Evolutionary conservation across 2,113 vertebrate species (phyloP).

Genomic region (Anhinga rufa): DNA sequence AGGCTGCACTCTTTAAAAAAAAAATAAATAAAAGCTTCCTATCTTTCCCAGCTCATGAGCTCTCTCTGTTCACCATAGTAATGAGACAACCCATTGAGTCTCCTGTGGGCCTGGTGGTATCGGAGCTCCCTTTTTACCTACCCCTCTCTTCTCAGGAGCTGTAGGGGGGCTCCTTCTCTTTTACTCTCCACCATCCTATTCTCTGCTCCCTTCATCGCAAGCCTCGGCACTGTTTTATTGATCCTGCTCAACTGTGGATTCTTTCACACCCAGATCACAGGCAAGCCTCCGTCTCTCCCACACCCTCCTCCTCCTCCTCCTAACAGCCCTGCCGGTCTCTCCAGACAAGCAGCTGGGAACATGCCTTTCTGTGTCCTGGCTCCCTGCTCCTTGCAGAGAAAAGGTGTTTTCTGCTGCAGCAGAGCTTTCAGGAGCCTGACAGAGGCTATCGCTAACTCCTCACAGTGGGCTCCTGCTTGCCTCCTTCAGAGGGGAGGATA

Average conservation of each 20-base stretch:
- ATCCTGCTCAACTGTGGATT: slow-evolving; percentile 33
- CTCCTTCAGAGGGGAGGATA: background rate
- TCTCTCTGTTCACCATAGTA: slow-evolving; percentile 62
- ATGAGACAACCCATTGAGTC: slow-evolving; percentile 68
- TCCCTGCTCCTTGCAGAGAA: background rate
- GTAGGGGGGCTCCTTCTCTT: slow-evolving; percentile 57
- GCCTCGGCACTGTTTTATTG: slow-evolving; percentile 33
- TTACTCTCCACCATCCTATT: slow-evolving; percentile 45
- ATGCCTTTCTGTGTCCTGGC: background rate
- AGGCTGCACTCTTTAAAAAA: slow-evolving; percentile 42
- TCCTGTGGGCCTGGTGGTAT: slow-evolving; percentile 59
- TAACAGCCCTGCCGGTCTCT: background rate
- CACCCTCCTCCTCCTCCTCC: slow-evolving; percentile 27
- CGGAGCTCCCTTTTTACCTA: slow-evolving; percentile 47
- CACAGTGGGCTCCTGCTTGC: background rate
- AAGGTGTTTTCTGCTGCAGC: background rate
- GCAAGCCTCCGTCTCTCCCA: background rate
- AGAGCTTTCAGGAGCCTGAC: background rate
- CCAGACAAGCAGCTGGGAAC: background rate
- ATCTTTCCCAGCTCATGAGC: slow-evolving; percentile 66
- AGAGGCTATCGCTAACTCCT: background rate
- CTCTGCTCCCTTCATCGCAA: background rate
- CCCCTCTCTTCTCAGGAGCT: slow-evolving; percentile 56
- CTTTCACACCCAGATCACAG: slow-evolving; percentile 52
- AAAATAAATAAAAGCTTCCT: slow-evolving; percentile 68